A percentile compares a stretch with the other conserved stretches of the same genome.
These are phyloP conservation scores for Leptatherina wallacei DNA, from an alignment of 2,797 vertebrate species.

Conservation along the genomic window DNA sequence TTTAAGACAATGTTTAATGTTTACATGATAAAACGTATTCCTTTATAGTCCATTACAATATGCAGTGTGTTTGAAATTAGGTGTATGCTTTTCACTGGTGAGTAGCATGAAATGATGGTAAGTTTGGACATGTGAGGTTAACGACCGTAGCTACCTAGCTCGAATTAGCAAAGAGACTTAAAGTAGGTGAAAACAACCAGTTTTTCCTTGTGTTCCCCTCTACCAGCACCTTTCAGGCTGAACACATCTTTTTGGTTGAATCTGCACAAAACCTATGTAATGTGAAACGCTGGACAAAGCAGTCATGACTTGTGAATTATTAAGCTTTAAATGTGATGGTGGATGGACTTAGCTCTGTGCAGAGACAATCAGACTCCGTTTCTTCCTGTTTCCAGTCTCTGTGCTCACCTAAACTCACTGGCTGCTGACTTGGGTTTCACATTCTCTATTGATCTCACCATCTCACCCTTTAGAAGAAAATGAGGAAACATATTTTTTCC, in stretches of 20 bases:
- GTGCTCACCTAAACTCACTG: background rate
- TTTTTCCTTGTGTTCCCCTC: too few species aligned
- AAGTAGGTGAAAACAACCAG: background rate
- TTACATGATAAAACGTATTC: slow-evolving; percentile 35
- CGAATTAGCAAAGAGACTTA: slow-evolving; percentile 3
- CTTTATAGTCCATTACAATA: slow-evolving; percentile 3
- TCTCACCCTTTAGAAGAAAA: background rate
- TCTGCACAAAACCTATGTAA: background rate
- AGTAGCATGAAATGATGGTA: background rate
- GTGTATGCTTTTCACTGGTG: background rate
- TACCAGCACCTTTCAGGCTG: too few species aligned
- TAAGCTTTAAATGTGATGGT: background rate
- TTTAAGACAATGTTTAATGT: slow-evolving; percentile 10
- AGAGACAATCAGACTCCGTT: background rate
- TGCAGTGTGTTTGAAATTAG: slow-evolving; percentile 1
- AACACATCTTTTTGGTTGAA: background rate
- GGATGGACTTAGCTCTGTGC: background rate
- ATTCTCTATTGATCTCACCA: background rate
- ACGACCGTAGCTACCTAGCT: background rate
- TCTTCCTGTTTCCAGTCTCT: background rate
- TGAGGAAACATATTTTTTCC: background rate
- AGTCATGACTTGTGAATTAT: background rate
- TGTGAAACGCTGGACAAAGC: background rate
- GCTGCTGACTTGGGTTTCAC: background rate
- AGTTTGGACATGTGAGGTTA: background rate